Evolutionary conservation across 2,888 invertebrate species (phyloP).

Genomic region (Dexiosoma caninum): DNA sequence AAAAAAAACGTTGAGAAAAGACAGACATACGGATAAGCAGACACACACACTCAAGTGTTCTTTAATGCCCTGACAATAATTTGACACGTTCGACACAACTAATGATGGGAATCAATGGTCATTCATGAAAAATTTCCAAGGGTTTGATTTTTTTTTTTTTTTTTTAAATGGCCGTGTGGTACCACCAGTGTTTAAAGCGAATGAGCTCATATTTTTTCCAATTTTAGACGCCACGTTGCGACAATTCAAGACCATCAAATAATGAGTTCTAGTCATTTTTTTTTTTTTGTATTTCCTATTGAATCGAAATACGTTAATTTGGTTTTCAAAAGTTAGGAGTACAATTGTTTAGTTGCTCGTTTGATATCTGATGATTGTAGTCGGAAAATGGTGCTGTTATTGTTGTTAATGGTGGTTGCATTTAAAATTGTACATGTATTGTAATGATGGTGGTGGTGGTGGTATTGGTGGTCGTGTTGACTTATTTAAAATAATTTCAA

Average conservation of each 20-base stretch:
- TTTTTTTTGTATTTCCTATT: too few species aligned
- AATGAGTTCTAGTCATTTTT: conserved; percentile 42
- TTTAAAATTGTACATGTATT: neutral
- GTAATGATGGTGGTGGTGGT: conserved; percentile 11
- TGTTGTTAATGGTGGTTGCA: conserved; percentile 23
- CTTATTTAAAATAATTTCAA: conserved; percentile 69
- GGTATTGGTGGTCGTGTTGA: conserved; percentile 54
- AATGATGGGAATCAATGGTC: conserved; percentile 76
- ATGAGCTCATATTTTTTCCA: neutral
- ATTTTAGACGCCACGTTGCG: conserved; percentile 8
- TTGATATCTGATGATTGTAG: conserved; percentile 46
- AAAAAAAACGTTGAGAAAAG: neutral
- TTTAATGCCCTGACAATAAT: conserved; percentile 71
- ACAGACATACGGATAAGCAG: neutral
- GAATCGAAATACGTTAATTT: conserved; percentile 6
- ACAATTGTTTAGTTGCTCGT: conserved; percentile 51
- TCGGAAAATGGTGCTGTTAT: conserved; percentile 19
- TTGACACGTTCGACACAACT: conserved; percentile 75
- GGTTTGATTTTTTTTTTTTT: conserved; percentile 34
- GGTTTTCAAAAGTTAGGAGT: conserved; percentile 13
- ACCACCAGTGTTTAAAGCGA: neutral
- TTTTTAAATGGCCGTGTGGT: conserved; percentile 61
- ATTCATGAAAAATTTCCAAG: conserved; percentile 53
- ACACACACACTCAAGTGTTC: conserved; percentile 6
- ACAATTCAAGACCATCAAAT: conserved; percentile 40